phyloP scores from a whole-genome alignment of 2,113 vertebrate genomes.

The Rhynchomys soricoides region DNA sequence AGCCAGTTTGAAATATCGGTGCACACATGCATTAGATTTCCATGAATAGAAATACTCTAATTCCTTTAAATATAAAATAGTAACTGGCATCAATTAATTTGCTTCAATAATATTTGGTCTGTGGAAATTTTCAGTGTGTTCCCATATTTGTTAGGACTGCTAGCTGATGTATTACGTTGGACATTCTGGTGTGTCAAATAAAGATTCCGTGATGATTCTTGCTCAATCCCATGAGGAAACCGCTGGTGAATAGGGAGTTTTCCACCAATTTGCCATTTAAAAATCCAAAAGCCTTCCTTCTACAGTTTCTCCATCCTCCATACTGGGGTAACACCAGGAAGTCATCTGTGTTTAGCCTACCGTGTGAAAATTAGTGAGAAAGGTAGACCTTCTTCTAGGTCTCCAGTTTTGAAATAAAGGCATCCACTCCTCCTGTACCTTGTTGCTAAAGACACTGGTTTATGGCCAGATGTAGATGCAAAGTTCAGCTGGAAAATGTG shows the following conservation, averaged over 20 bases:
- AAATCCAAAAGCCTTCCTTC: background rate
- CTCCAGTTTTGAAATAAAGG: rapidly evolving
- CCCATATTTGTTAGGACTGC: background rate
- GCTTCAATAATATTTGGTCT: background rate
- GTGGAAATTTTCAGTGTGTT: background rate
- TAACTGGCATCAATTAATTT: background rate
- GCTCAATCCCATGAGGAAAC: background rate
- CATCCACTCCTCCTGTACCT: rapidly evolving
- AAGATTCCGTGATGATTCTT: background rate
- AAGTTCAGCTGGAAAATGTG: background rate
- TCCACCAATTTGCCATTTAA: background rate
- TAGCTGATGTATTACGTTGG: background rate
- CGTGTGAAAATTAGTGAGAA: background rate
- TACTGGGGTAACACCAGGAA: background rate
- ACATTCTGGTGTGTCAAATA: background rate
- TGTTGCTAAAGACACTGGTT: background rate
- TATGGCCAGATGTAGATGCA: background rate
- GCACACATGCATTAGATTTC: background rate
- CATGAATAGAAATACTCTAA: background rate
- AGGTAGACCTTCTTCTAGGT: background rate
- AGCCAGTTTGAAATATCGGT: background rate
- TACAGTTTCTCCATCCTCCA: rapidly evolving
- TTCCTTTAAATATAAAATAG: background rate
- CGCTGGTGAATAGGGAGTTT: background rate
- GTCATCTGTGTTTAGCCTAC: background rate